phyloP scores from a whole-genome alignment of 2,797 vertebrate species.

The Aulostomus chinensis region DNA sequence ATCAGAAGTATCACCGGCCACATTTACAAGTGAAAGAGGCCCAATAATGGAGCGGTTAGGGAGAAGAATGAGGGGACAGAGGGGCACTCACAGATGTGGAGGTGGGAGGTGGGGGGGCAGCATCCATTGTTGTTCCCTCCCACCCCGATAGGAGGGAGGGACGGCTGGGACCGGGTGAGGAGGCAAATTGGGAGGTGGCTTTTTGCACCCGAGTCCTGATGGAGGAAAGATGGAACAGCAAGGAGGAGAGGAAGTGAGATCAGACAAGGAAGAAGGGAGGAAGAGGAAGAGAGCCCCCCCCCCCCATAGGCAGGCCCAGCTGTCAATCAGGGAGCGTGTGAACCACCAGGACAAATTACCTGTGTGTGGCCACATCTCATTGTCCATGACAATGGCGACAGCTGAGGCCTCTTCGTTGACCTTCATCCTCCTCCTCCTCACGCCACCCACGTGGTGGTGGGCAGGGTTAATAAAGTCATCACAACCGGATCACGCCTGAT shows the following conservation, averaged over 20 bases:
- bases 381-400: slow-evolving; percentile 54
- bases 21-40: slow-evolving; percentile 83
- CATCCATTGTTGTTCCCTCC: slow-evolving; percentile 70
- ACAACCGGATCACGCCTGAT: slow-evolving; percentile 43
- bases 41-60: slow-evolving; percentile 83
- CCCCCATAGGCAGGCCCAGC: slow-evolving; percentile 37
- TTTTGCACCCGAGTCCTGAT: slow-evolving; percentile 62
- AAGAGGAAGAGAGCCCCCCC: background rate
- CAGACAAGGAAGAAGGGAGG: background rate
- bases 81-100: slow-evolving; percentile 83
- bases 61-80: slow-evolving; percentile 80
- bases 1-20: slow-evolving; percentile 80
- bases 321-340: slow-evolving; percentile 48
- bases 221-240: slow-evolving; percentile 11
- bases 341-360: too few relatives aligned
- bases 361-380: slow-evolving; percentile 35
- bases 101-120: slow-evolving; percentile 40
- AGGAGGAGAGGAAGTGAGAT: background rate
- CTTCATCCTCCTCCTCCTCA: slow-evolving; percentile 61
- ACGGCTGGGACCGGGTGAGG: slow-evolving; percentile 29
- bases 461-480: slow-evolving; percentile 76
- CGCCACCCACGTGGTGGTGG: slow-evolving; percentile 11
- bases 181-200: slow-evolving; percentile 45
- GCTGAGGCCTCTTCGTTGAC: slow-evolving; percentile 62
- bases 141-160: slow-evolving; percentile 29